Percentiles rank a stretch among this genome's conserved stretches.
Conservation (phyloP, 2,888 invertebrate species). For the Chrysolina americana region DNA sequence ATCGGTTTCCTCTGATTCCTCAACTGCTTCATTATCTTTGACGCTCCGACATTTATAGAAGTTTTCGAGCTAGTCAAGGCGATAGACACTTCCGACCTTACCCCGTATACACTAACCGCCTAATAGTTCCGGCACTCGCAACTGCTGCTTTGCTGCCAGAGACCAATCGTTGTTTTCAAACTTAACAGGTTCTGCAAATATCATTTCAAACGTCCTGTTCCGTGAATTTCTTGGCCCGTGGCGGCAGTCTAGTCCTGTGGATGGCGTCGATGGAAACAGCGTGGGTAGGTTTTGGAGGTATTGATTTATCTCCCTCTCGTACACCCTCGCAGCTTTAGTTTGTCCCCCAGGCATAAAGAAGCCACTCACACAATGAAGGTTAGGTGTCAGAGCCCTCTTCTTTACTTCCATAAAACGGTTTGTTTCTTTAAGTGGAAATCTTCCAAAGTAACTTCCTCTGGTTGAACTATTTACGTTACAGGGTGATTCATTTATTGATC, state of each 20-base stretch:
- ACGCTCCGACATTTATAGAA: too few relatives aligned
- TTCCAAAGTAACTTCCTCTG: background rate
- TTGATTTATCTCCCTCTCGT: conserved; percentile 38
- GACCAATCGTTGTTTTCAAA: background rate
- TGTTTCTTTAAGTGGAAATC: conserved; percentile 24
- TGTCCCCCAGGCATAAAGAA: conserved; percentile 39
- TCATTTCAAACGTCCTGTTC: background rate
- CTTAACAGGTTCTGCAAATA: conserved; percentile 9
- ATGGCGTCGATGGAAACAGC: conserved; percentile 39
- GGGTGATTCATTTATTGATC: background rate
- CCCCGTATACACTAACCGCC: background rate
- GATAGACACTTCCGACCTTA: background rate
- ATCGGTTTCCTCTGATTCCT: too few relatives aligned
- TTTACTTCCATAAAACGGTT: conserved; percentile 23
- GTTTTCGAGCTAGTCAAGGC: background rate
- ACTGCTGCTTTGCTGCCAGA: background rate
- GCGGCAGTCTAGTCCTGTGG: conserved; percentile 21
- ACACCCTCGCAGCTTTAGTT: conserved; percentile 34
- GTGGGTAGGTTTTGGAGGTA: conserved; percentile 41
- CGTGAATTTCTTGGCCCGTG: conserved; percentile 23
- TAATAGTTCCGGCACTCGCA: background rate
- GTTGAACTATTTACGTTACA: conserved; percentile 4
- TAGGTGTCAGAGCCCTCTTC: conserved; percentile 23
- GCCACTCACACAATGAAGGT: conserved; percentile 27
- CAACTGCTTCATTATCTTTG: too few relatives aligned